These are phyloP conservation scores for Orientallactaga bullata DNA, from an alignment of 2,113 vertebrate species.

Conservation along the genomic window DNA sequence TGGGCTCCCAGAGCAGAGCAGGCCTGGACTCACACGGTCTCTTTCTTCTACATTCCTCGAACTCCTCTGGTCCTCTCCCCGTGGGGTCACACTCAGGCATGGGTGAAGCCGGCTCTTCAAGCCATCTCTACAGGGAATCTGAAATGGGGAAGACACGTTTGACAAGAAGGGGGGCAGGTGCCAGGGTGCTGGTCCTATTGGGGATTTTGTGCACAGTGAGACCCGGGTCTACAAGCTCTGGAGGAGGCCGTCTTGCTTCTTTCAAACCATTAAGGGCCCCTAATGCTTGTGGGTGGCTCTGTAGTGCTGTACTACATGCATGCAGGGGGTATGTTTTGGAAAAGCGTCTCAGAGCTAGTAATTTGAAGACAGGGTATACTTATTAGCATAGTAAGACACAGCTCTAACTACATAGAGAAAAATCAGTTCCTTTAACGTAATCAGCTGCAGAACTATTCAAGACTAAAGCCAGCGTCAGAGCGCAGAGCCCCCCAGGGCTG, in stretches of 20 bases:
- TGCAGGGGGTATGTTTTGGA: neutral
- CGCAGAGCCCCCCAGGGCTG: too few relatives aligned
- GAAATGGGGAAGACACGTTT: neutral
- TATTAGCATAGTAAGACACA: conserved; percentile 16
- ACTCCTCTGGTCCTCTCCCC: neutral
- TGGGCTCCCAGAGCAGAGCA: neutral
- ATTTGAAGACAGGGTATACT: conserved; percentile 1
- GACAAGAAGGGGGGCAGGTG: neutral
- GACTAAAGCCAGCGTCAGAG: neutral
- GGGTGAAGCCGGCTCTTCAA: neutral
- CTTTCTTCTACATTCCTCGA: neutral
- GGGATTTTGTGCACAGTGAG: neutral
- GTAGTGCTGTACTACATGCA: neutral
- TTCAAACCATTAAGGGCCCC: neutral
- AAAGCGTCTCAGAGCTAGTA: neutral
- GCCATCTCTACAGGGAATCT: neutral
- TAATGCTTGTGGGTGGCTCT: neutral
- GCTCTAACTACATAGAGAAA: neutral
- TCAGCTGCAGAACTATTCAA: neutral
- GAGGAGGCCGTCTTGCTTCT: neutral
- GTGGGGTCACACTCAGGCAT: neutral
- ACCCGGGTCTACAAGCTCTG: neutral
- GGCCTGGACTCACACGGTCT: neutral
- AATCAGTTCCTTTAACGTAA: neutral
- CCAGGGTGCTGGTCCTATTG: neutral